Percentiles rank a stretch among this genome's conserved stretches.
These are phyloP conservation scores for Caenorhabditis macrosperma DNA, from an alignment of 2,888 invertebrate species.

Conservation along the genomic window DNA sequence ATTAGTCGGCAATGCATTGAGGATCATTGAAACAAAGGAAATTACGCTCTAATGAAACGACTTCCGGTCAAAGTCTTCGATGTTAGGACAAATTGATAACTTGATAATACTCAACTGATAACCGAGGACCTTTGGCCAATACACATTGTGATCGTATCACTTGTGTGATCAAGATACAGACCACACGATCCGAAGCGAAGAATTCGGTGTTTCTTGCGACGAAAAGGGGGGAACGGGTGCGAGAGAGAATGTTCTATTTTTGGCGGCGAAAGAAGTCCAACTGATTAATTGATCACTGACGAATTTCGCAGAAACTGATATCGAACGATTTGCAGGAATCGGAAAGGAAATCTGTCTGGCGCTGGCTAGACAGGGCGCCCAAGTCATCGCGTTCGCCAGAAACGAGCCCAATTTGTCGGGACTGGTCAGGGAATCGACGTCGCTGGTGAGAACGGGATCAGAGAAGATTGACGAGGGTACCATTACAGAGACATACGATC, in stretches of 20 bases:
- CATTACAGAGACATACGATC: constrained; percentile 52
- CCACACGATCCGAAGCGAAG: background rate
- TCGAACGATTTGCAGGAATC: constrained; percentile 38
- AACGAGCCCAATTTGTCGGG: constrained; percentile 44
- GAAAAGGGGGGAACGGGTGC: background rate
- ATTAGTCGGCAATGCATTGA: no score
- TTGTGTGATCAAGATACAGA: background rate
- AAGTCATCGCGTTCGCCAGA: constrained; percentile 65
- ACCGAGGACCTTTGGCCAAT: background rate
- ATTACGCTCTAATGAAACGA: background rate
- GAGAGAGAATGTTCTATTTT: background rate
- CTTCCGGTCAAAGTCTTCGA: background rate
- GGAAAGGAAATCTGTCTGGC: constrained; percentile 59
- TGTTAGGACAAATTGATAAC: background rate
- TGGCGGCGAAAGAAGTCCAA: background rate
- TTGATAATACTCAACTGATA: background rate
- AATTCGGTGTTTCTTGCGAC: background rate
- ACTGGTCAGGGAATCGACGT: constrained; percentile 39
- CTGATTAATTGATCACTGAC: background rate
- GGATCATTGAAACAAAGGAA: background rate
- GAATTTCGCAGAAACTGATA: background rate
- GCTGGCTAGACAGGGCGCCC: constrained; percentile 61
- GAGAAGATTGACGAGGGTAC: no score
- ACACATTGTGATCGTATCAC: background rate
- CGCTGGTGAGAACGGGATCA: constrained; percentile 12